Percentiles rank a stretch among this genome's conserved stretches.
Conservation (phyloP, 2,797 vertebrate genomes). For the Acanthornis magna region DNA sequence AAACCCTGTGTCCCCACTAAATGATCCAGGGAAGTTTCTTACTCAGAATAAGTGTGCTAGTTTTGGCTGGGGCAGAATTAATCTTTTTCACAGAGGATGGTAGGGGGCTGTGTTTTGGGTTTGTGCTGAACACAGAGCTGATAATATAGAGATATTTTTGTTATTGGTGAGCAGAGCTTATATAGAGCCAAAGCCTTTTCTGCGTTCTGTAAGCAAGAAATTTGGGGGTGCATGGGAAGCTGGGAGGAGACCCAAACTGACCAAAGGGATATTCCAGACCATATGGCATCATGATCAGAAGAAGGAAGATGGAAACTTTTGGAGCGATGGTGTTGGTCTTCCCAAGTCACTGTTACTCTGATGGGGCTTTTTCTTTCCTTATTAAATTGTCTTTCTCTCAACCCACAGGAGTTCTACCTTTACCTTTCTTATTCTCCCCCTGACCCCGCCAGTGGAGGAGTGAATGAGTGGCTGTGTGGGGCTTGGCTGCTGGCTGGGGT, state of each 20-base stretch:
- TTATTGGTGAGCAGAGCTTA: neutral
- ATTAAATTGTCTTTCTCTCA: neutral
- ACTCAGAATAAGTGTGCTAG: neutral
- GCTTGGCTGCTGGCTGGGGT: neutral
- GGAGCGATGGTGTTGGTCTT: neutral
- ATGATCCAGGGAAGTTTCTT: neutral
- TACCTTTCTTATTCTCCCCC: neutral
- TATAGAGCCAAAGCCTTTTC: neutral
- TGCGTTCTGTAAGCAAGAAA: neutral
- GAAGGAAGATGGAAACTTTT: fast-evolving
- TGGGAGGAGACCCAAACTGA: neutral
- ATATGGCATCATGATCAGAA: neutral
- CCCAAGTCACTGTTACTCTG: neutral
- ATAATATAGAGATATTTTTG: neutral
- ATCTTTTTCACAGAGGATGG: neutral
- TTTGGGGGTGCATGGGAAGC: fast-evolving
- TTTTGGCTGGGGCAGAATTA: neutral
- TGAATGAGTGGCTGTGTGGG: neutral
- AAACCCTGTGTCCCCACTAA: fast-evolving
- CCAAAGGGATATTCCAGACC: neutral
- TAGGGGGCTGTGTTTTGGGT: neutral
- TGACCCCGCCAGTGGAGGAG: fast-evolving
- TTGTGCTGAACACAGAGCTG: neutral
- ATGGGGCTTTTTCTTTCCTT: neutral
- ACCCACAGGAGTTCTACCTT: neutral